Percentiles rank a stretch among this genome's conserved stretches.
Conservation (phyloP, 2,888 invertebrate genomes). For the Dolomedes plantarius region DNA sequence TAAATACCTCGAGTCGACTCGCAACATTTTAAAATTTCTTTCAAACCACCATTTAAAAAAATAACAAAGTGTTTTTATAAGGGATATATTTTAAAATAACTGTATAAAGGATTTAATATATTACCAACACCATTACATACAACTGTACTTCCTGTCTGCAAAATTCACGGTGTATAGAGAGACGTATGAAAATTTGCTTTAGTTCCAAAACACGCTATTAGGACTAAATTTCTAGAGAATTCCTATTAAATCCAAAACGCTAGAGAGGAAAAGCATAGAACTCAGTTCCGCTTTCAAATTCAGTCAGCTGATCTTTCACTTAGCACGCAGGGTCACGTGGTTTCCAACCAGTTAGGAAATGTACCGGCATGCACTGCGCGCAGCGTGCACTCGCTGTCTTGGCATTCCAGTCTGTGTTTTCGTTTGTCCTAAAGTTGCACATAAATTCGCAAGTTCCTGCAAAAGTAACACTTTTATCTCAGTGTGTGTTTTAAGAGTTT, state of each 20-base stretch:
- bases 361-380: conserved; percentile 49
- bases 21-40: too few species aligned
- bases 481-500: background rate
- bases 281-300: background rate
- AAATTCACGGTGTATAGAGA: too few species aligned
- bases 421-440: background rate
- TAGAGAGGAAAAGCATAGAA: background rate
- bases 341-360: conserved; percentile 29
- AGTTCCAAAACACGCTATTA: background rate
- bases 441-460: background rate
- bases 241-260: background rate
- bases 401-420: conserved; percentile 11
- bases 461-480: background rate
- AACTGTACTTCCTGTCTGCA: too few species aligned
- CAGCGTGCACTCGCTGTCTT: conserved; percentile 23
- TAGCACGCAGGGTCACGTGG: conserved; percentile 43
- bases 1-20: too few species aligned
- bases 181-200: too few species aligned
- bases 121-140: too few species aligned
- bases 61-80: too few species aligned
- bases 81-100: too few species aligned
- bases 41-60: too few species aligned
- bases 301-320: conserved; percentile 3
- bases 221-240: too few species aligned
- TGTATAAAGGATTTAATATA: too few species aligned